Percentiles rank a stretch among this genome's conserved stretches.
These are phyloP conservation scores for Nomada ferruginata DNA, from an alignment of 2,888 invertebrate genomes.

Conservation along the genomic window DNA sequence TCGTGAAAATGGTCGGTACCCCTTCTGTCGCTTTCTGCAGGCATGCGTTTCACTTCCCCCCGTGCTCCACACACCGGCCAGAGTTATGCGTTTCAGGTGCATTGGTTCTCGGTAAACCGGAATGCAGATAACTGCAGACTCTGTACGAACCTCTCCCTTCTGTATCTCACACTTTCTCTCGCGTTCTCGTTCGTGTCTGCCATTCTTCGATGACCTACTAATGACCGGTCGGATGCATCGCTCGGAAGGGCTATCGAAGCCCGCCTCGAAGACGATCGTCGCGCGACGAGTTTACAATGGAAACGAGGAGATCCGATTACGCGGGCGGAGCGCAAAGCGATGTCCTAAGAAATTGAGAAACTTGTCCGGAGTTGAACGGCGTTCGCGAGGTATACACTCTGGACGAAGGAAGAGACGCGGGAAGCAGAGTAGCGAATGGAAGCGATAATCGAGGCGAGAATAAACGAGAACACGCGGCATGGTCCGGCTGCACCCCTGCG, in stretches of 20 bases:
- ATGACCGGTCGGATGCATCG: not conserved
- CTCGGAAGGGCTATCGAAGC: not conserved
- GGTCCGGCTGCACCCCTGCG: conserved; percentile 66
- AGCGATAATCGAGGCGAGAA: too few species aligned
- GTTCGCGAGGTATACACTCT: not conserved
- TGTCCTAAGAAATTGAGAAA: too few species aligned
- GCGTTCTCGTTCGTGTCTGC: conserved; percentile 67
- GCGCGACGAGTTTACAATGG: not conserved
- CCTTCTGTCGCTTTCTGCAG: conserved; percentile 24
- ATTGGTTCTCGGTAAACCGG: conserved; percentile 78
- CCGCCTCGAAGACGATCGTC: not conserved
- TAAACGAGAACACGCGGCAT: conserved; percentile 1
- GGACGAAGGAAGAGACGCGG: too few species aligned
- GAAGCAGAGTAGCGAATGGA: too few species aligned
- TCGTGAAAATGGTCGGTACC: conserved; percentile 52
- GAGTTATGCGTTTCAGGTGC: conserved; percentile 78
- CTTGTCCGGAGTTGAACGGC: too few species aligned
- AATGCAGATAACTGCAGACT: conserved; percentile 78
- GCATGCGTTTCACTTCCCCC: conserved; percentile 27
- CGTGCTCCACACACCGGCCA: conserved; percentile 37
- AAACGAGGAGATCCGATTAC: not conserved
- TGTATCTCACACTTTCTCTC: conserved; percentile 43
- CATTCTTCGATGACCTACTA: conserved; percentile 64
- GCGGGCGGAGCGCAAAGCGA: not conserved
- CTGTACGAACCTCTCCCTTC: conserved; percentile 50